Evolutionary conservation across 2,797 vertebrate genomes (phyloP), one percentile per base, ranked within the genome.

Genomic region (Arctocebus calabarensis): DNA sequence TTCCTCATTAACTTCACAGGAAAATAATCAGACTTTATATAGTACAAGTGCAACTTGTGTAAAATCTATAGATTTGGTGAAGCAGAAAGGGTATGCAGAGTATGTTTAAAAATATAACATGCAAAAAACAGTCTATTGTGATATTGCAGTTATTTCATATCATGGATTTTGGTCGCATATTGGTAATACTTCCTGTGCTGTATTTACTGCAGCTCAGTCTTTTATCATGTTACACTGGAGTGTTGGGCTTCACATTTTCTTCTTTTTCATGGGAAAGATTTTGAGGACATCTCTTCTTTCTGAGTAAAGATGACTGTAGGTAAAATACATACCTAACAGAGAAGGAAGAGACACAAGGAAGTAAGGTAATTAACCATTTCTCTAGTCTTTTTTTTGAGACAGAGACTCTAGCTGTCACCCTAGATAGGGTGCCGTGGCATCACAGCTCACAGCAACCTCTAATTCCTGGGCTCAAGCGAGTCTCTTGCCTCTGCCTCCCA

Each of bases 321-420:
- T 98, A 96, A 98, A 98, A 89, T 97, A 98, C 97, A 98, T 98
- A 86, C 99, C 99, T 99, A 95, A 90, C 61, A 52, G 98, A 97
- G 95, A 96, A 98, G 16, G 95, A 96, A 96, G 92, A 45, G 6
- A 11, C 97, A 94, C 97, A 94, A 94, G 45, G 7, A 94, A 97
- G 20, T 2, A 29, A 93, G 4, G 43, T 14, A 34, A 73, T 87
- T 85, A 83, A 37, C 23, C 75, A 59, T 88, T 52, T 79, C 55
- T 91, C 37, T 81, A n/a, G 43, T n/a, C n/a, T n/a, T n/a, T n/a
- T n/a, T n/a, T n/a, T n/a, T n/a, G n/a, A n/a, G n/a, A n/a, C n/a
- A n/a, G n/a, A n/a, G n/a, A n/a, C n/a, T n/a, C n/a, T n/a, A n/a
- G n/a, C n/a, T n/a, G n/a, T n/a, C n/a, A n/a, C n/a, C n/a, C n/a